phyloP scores from a whole-genome alignment of 2,113 vertebrate genomes.

The Ictalurus furcatus region DNA sequence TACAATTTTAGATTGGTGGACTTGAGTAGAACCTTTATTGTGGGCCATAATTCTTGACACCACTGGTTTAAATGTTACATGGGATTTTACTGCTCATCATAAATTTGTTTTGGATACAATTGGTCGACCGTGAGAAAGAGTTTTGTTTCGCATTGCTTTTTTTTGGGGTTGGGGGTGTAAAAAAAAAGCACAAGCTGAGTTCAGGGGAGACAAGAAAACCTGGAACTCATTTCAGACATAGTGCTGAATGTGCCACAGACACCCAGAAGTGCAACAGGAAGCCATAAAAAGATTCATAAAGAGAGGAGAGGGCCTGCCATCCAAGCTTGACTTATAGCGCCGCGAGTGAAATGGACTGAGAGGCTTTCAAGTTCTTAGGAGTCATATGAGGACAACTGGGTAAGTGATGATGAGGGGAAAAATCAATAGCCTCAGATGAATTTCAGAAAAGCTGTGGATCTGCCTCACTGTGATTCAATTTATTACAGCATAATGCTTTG shows the following conservation, averaged over 20 bases:
- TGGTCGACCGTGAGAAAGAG: not conserved
- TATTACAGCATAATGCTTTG: not conserved
- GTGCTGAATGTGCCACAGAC: not conserved
- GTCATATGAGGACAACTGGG: slow-evolving; percentile 15
- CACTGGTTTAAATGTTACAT: not conserved
- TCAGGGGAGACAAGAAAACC: not conserved
- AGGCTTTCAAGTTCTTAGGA: slow-evolving; percentile 6
- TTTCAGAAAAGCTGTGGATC: slow-evolving; percentile 8
- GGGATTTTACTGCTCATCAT: not conserved
- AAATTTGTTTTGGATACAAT: not conserved
- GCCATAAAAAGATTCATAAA: slow-evolving; percentile 17
- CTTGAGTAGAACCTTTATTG: not conserved
- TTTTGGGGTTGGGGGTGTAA: no score
- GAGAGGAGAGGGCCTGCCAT: not conserved
- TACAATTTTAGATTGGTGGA: not conserved
- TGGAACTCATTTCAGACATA: not conserved
- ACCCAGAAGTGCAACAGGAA: slow-evolving; percentile 13
- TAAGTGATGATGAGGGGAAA: slow-evolving; percentile 1
- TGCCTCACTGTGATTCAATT: not conserved
- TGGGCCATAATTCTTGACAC: not conserved
- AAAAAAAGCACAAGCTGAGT: not conserved
- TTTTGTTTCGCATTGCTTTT: not conserved
- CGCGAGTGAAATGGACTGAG: not conserved
- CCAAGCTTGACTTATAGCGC: not conserved
- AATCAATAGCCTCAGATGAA: slow-evolving; percentile 22